These are phyloP conservation scores for Pantherophis vulpinus DNA, from an alignment of 2,797 vertebrate genomes.

Conservation along the genomic window DNA sequence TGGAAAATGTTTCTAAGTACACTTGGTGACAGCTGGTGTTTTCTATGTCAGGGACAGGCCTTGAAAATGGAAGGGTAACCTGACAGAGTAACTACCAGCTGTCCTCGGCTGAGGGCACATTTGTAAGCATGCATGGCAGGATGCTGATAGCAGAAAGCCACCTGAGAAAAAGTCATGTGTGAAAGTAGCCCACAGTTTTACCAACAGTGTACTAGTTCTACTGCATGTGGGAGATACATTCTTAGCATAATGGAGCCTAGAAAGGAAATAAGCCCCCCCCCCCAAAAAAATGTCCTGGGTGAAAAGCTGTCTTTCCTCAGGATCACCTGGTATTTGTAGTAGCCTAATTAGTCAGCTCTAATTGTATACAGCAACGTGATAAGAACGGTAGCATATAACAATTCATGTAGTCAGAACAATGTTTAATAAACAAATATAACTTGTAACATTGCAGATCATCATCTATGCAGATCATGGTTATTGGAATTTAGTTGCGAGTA, in stretches of 20 bases:
- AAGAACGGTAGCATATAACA: background rate
- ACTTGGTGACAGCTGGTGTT: constrained; percentile 12
- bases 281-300: background rate
- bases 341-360: background rate
- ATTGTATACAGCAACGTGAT: background rate
- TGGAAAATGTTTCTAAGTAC: background rate
- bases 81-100: constrained; percentile 14
- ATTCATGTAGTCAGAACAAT: background rate
- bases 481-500: background rate
- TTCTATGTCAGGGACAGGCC: constrained; percentile 19
- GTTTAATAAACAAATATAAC: background rate
- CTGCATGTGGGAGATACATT: background rate
- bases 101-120: constrained; percentile 20
- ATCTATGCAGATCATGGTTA: background rate
- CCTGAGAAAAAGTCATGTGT: background rate
- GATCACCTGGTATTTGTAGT: background rate
- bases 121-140: background rate
- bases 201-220: background rate
- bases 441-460: background rate
- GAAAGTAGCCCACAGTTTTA: background rate
- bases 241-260: background rate
- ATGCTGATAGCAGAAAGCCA: background rate
- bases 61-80: constrained; percentile 11
- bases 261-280: background rate
- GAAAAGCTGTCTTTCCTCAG: background rate